Conservation (phyloP, 2,888 invertebrate species). For the Polymixis lichenea region DNA sequence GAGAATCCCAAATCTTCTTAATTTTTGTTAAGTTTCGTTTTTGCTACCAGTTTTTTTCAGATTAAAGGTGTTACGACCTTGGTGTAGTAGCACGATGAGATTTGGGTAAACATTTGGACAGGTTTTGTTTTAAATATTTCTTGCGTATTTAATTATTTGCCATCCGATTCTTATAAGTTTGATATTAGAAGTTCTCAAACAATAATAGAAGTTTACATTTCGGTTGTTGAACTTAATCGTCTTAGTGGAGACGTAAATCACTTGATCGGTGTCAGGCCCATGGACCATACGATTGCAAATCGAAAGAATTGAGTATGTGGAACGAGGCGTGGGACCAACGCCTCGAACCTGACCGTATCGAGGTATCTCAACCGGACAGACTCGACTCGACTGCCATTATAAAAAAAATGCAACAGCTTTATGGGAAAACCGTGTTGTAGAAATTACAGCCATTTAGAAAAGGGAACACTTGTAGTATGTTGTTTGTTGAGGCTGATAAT, state of each 20-base stretch:
- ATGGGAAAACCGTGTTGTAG: slow-evolving; percentile 79
- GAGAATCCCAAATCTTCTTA: slow-evolving; percentile 88
- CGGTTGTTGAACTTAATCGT: slow-evolving; percentile 48
- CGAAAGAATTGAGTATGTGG: slow-evolving; percentile 82
- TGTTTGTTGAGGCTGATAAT: slow-evolving; percentile 48
- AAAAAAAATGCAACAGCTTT: slow-evolving; percentile 77
- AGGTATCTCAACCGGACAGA: slow-evolving; percentile 89
- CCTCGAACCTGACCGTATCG: slow-evolving; percentile 88
- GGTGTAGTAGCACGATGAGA: slow-evolving; percentile 61
- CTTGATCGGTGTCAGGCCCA: slow-evolving; percentile 71
- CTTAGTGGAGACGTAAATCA: slow-evolving; percentile 56
- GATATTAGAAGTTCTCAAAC: slow-evolving; percentile 17
- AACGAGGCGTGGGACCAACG: slow-evolving; percentile 85
- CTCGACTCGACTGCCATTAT: slow-evolving; percentile 80
- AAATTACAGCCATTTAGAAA: slow-evolving; percentile 73
- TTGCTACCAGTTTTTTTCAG: slow-evolving; percentile 73
- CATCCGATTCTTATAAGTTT: slow-evolving; percentile 34
- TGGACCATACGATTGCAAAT: slow-evolving; percentile 75
- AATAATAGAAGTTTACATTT: slow-evolving; percentile 13
- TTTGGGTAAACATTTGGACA: slow-evolving; percentile 66
- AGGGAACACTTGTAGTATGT: slow-evolving; percentile 64
- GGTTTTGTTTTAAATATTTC: slow-evolving; percentile 46
- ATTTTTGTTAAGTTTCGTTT: slow-evolving; percentile 82
- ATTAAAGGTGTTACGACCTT: slow-evolving; percentile 72
- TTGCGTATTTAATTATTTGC: slow-evolving; percentile 30